Conservation (phyloP, 2,113 vertebrate genomes). For the Dipodomys ordii region DNA sequence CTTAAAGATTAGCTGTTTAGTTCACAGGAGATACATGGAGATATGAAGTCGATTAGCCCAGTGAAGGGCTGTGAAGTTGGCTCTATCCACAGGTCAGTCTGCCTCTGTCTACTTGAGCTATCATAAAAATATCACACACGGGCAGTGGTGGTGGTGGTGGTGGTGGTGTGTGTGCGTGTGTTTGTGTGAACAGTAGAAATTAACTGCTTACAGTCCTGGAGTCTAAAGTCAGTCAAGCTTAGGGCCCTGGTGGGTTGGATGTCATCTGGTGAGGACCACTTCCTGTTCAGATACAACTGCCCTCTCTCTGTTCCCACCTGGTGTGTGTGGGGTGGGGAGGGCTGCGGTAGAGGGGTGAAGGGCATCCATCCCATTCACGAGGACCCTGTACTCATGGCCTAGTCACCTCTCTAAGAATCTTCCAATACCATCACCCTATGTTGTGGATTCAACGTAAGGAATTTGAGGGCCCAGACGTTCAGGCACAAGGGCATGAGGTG, state of each 20-base stretch:
- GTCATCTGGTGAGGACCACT: neutral
- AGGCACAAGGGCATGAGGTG: too few relatives aligned
- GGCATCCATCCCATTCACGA: too few relatives aligned
- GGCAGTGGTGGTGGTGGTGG: too few relatives aligned
- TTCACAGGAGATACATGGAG: neutral
- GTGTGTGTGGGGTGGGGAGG: too few relatives aligned
- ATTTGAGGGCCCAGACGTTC: neutral
- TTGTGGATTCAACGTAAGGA: neutral
- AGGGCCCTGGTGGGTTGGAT: neutral
- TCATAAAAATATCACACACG: neutral
- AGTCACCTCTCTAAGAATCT: neutral
- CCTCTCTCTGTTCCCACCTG: neutral
- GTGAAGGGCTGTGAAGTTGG: fast-evolving
- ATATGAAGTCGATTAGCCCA: neutral
- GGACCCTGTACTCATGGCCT: neutral
- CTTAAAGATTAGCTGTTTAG: neutral
- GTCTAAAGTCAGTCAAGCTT: neutral
- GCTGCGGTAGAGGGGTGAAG: neutral
- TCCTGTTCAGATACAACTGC: neutral
- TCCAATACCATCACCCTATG: neutral
- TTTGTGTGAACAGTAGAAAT: neutral
- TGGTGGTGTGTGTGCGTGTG: too few relatives aligned
- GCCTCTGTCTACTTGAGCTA: neutral
- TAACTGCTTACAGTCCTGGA: neutral
- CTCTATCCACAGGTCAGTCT: neutral